Conservation (phyloP, 2,113 vertebrate species). For the Micronycteris hirsuta region DNA sequence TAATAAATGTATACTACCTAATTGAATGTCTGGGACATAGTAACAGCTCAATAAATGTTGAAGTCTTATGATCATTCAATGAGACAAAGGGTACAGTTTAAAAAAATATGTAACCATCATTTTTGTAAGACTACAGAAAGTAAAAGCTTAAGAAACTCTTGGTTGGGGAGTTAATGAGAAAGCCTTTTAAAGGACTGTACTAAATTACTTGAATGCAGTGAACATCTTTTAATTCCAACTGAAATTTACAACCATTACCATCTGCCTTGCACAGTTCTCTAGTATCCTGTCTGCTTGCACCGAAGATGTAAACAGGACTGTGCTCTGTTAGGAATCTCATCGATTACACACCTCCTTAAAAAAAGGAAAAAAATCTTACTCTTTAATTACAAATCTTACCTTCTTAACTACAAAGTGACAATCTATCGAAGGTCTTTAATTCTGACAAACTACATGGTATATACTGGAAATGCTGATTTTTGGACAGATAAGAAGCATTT, state of each 20-base stretch:
- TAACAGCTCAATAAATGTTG: neutral
- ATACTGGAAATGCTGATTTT: neutral
- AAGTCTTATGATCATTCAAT: neutral
- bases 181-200: neutral
- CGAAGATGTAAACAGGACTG: neutral
- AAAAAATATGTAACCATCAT: neutral
- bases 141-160: neutral
- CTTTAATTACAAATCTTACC: neutral
- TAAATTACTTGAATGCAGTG: neutral
- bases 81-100: neutral
- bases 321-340: neutral
- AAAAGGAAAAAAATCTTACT: neutral
- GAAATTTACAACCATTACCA: neutral
- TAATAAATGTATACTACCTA: neutral
- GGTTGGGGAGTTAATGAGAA: neutral
- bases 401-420: slow-evolving; percentile 21
- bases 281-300: neutral
- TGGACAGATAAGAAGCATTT: neutral
- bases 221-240: neutral
- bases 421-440: neutral
- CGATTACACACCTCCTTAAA: neutral
- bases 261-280: neutral
- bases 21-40: neutral
- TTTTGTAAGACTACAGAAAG: slow-evolving; percentile 13
- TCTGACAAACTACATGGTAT: neutral